Base-by-base conservation (phyloP, 2,113 vertebrate species). In the Heterocephalus glaber region DNA sequence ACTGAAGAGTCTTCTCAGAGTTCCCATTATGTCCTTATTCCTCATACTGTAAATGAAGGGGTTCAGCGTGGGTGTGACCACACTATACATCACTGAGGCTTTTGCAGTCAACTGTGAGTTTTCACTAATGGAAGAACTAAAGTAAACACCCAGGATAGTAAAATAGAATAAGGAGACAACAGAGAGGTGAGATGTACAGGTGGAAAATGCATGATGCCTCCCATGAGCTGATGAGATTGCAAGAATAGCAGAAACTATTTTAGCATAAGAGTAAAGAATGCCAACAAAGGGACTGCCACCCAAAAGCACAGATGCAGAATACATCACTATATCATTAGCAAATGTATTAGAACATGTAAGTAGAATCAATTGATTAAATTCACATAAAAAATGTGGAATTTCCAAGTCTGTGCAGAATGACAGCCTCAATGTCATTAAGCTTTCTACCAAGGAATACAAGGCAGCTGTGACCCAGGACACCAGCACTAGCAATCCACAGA, bases 341-440 rank as follows among this genome's bases (percentile, higher is more conserved):
- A 70, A 85, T 20, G 41, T 85, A 24, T 92, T 56, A 16, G 90
- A 92, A 33, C 90, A 85, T 5, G 68, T 20, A 10, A 85, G 24
- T 24, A 38, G 81, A 3, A 49, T 81, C 44, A 92, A 8, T 13
- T 92, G 81, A 5, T 92, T 92, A 11, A 63, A 35, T 4, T 92
- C 90, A 92, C 90, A 92, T 33, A 92, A 28, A 20, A 92, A 85
- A 41, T 92, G 81, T 30, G 90, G 90, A 24, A 92, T 92, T 38
- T 85, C 68, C 56, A 63, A 16, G 17, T 84, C 33, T 74, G 68
- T 52, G 33, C 90, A 85, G 44, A 92, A 92, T 33, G 90, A 49
- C 56, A 92, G 66, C 44, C 2, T 30, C 35, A 41, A 9, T 3
- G n/a, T 54, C 90, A 92, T 61, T 17, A 63, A 33, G 11, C 41